Evolutionary conservation across 2,797 vertebrate species (phyloP).

Genomic region (Thunnus albacares): DNA sequence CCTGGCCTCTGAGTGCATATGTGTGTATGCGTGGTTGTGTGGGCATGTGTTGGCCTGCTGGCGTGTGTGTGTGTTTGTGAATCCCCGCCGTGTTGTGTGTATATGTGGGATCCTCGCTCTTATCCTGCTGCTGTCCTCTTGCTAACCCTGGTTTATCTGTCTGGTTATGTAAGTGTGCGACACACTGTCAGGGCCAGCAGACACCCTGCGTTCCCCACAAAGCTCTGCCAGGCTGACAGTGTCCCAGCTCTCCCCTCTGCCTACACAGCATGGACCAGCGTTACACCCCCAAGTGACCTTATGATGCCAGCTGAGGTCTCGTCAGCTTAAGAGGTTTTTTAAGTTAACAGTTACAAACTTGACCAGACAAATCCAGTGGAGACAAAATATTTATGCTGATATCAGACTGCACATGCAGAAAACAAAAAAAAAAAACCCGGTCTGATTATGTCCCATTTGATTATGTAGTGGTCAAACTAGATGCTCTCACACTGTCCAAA

Average conservation of each 20-base stretch:
- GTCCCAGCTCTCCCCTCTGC: constrained; percentile 46
- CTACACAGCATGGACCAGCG: constrained; percentile 21
- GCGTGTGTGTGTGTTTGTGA: constrained; percentile 24
- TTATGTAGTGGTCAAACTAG: constrained; percentile 7
- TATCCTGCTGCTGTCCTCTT: constrained; percentile 64
- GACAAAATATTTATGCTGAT: constrained; percentile 11
- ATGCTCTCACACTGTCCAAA: neutral
- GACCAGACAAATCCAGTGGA: neutral
- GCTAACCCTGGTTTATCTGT: constrained; percentile 68
- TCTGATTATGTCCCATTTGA: neutral
- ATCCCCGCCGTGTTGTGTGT: constrained; percentile 38
- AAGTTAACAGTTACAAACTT: constrained; percentile 8
- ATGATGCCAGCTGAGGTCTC: constrained; percentile 36
- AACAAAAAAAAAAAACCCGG: neutral
- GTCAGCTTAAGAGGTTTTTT: constrained; percentile 5
- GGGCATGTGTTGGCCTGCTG: constrained; percentile 14
- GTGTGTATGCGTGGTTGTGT: neutral
- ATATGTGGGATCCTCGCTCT: constrained; percentile 42
- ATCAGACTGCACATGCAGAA: neutral
- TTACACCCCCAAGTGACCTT: constrained; percentile 45
- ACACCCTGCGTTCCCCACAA: constrained; percentile 54
- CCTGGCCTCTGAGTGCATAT: constrained; percentile 27
- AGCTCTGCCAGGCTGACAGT: constrained; percentile 63
- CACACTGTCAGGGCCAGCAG: constrained; percentile 67
- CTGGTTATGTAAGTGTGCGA: constrained; percentile 71